Evolutionary conservation across 2,888 invertebrate genomes (phyloP), one percentile per base, ranked within the genome.

Genomic region (Phrixothrix hirtus): DNA sequence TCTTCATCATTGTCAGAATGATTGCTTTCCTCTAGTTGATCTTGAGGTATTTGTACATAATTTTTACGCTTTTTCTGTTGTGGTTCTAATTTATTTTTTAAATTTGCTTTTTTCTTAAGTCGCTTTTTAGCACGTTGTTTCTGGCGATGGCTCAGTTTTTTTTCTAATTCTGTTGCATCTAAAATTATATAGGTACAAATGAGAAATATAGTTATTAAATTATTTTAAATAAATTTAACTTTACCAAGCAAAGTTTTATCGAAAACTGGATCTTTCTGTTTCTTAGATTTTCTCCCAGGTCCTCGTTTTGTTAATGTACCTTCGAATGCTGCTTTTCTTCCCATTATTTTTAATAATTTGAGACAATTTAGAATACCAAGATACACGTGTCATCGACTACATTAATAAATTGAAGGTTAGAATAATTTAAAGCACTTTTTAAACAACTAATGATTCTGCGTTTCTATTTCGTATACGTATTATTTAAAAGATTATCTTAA

Each of bases 261-360:
- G 68, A 88, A 84, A 36, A 80, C 78, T 1, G 95, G 95, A 63
- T 89, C 87, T 31, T 84, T 83, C 70, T 95, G 95, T 70, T 95
- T 95, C 62, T 86, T 88, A 0, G 92, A 79, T 75, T 95, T 95
- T 59, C 86, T 83, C 0, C 94, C 95, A 5, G 90, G 92, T 0
- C 94, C 94, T 65, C 86, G 88, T 70, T 89, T 89, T 1, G 82
- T 82, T 61, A 84, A 81, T 46, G 78, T 79, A 25, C 78, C 83
- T 64, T 89, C 88, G 61, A 86, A 92, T 68, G 88, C 88, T 2
- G 89, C 92, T 77, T 92, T 93, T 30, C 93, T 82, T 57, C 93
- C 93, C 94, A 94, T 94, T 4, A 10, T n/a, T 10, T 10, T 30
- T 16, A 21, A 21, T 10, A 17, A 1, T 36, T 21, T 7, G 21